Percentiles rank a stretch among this genome's conserved stretches.
These are phyloP conservation scores for Aegypius monachus DNA, from an alignment of 2,113 vertebrate species.

Conservation along the genomic window DNA sequence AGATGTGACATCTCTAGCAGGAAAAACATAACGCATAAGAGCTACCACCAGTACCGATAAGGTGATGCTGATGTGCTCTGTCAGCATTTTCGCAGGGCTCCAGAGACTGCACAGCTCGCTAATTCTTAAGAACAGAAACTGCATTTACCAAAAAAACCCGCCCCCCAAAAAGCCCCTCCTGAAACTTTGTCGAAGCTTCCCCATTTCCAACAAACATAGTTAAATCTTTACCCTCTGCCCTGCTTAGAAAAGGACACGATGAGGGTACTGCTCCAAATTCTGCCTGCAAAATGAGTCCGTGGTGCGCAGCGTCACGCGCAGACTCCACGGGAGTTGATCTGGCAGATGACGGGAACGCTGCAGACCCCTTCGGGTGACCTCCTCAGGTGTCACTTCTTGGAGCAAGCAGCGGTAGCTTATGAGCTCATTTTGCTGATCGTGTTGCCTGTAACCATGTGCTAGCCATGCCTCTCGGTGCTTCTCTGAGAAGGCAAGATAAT, in stretches of 20 bases:
- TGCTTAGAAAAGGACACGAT: background rate
- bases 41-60: background rate
- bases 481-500: background rate
- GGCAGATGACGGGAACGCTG: background rate
- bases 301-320: fast-evolving
- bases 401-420: background rate
- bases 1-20: background rate
- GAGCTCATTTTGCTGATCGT: background rate
- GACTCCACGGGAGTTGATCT: background rate
- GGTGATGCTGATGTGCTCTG: background rate
- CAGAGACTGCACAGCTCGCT: background rate
- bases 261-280: background rate
- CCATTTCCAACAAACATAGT: background rate
- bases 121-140: conserved; percentile 7
- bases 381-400: background rate
- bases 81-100: background rate
- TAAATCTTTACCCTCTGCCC: background rate
- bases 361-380: background rate
- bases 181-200: background rate
- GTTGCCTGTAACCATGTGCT: background rate
- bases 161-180: background rate
- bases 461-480: background rate
- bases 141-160: background rate
- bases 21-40: background rate
- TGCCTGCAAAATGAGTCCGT: background rate